These are phyloP conservation scores for Drosophila pallidifrons DNA, from an alignment of 1,140 invertebrate species.

Conservation along the genomic window DNA sequence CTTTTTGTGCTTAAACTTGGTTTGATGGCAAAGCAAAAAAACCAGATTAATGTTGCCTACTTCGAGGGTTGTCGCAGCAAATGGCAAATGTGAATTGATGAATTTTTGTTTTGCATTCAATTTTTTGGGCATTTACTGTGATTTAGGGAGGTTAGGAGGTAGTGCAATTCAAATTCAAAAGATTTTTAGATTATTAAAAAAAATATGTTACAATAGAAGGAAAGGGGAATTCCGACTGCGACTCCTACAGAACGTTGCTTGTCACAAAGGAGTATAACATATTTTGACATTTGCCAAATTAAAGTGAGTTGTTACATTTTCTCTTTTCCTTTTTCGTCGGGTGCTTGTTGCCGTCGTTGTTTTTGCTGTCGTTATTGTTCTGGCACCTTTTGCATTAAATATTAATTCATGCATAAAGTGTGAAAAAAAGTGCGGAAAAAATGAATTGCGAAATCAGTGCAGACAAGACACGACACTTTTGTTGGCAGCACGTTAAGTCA, in stretches of 20 bases:
- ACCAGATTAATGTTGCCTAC: constrained; percentile 32
- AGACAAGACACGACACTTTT: constrained; percentile 37
- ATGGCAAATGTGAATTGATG: constrained; percentile 61
- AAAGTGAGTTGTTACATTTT: constrained; percentile 61
- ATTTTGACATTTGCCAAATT: constrained; percentile 75
- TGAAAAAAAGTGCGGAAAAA: constrained; percentile 39
- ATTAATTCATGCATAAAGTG: constrained; percentile 66
- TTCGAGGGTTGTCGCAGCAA: constrained; percentile 55
- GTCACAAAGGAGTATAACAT: constrained; percentile 37
- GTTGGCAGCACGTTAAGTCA: constrained; percentile 49
- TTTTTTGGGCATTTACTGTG: constrained; percentile 34
- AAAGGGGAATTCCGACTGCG: not conserved
- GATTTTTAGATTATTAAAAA: constrained; percentile 81
- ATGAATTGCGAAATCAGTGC: constrained; percentile 46
- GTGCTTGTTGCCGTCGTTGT: not conserved
- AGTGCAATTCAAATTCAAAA: constrained; percentile 59
- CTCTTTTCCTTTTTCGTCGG: constrained; percentile 17
- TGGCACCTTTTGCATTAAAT: constrained; percentile 64
- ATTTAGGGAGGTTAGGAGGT: constrained; percentile 45
- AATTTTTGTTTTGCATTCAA: constrained; percentile 56
- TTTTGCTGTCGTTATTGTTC: constrained; percentile 30
- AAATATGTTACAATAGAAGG: constrained; percentile 53
- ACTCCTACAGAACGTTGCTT: constrained; percentile 19
- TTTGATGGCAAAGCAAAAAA: constrained; percentile 36
- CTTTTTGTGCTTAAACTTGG: constrained; percentile 50